Evolutionary conservation across 2,888 invertebrate genomes (phyloP).

Genomic region (Eumerus sabulonum): DNA sequence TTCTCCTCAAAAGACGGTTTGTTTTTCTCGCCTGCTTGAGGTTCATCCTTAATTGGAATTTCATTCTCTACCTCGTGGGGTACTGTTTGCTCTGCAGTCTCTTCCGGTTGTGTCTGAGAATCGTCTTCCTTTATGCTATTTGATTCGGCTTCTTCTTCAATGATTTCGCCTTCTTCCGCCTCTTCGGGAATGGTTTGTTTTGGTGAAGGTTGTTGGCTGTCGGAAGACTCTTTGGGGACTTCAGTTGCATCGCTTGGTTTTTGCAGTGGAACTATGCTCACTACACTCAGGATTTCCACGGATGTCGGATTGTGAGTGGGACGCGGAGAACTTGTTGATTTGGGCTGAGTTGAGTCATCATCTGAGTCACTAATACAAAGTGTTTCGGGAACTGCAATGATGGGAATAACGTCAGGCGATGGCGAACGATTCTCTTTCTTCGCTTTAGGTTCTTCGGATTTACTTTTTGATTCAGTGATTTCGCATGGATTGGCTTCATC

Average conservation of each 20-base stretch:
- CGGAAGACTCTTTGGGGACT: conserved; percentile 2
- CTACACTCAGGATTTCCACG: conserved; percentile 47
- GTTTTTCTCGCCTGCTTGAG: too few relatives aligned
- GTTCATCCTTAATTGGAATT: conserved; percentile 67
- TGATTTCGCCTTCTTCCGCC: conserved; percentile 66
- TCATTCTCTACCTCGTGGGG: not conserved
- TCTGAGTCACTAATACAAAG: conserved; percentile 80
- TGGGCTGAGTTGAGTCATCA: conserved; percentile 72
- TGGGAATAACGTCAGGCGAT: conserved; percentile 78
- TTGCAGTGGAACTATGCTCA: conserved; percentile 23
- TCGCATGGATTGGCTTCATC: conserved; percentile 54
- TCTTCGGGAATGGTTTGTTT: conserved; percentile 7
- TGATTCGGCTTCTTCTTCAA: conserved; percentile 37
- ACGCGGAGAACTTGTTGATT: conserved; percentile 61
- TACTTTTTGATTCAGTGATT: conserved; percentile 5
- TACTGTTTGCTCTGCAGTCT: not conserved
- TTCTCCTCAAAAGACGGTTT: too few relatives aligned
- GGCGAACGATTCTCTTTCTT: conserved; percentile 71
- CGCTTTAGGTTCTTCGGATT: not conserved
- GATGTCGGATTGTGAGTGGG: not conserved
- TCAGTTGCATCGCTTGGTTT: conserved; percentile 2
- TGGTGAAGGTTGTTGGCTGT: conserved; percentile 20
- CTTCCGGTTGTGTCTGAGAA: conserved; percentile 12
- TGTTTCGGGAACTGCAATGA: conserved; percentile 79
- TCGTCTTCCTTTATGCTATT: conserved; percentile 1